Conservation (phyloP, 2,113 vertebrate species). For the Pterocles gutturalis region DNA sequence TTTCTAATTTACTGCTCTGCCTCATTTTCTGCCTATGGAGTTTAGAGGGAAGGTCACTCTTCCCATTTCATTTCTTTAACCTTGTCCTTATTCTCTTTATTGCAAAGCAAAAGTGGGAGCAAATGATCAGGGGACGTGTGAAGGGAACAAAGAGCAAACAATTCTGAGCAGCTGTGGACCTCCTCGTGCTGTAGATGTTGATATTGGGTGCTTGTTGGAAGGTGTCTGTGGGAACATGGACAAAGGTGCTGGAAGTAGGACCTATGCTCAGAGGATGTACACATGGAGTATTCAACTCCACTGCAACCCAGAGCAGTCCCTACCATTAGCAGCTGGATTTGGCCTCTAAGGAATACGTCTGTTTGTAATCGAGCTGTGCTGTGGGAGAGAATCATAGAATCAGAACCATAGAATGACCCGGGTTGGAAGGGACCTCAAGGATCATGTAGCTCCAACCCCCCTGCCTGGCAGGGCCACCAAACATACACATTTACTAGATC, state of each 20-base stretch:
- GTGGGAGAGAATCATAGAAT: too few species aligned
- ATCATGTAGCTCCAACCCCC: too few species aligned
- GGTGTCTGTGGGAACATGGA: background rate
- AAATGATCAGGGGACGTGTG: background rate
- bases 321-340: background rate
- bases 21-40: slow-evolving; percentile 22
- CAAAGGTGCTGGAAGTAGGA: background rate
- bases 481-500: too few species aligned
- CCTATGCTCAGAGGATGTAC: background rate
- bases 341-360: background rate
- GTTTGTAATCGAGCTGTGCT: background rate
- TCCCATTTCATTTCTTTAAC: slow-evolving; percentile 38
- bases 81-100: background rate
- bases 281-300: background rate
- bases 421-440: too few species aligned
- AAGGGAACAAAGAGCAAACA: background rate
- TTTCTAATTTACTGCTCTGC: slow-evolving; percentile 37
- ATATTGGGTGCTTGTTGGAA: background rate
- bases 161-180: background rate
- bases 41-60: slow-evolving; percentile 40
- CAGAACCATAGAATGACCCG: too few species aligned
- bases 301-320: background rate
- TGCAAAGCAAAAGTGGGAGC: background rate
- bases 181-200: background rate
- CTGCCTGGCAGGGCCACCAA: too few species aligned